Evolutionary conservation across 2,113 vertebrate genomes (phyloP).

Genomic region (Holacanthus passer): DNA sequence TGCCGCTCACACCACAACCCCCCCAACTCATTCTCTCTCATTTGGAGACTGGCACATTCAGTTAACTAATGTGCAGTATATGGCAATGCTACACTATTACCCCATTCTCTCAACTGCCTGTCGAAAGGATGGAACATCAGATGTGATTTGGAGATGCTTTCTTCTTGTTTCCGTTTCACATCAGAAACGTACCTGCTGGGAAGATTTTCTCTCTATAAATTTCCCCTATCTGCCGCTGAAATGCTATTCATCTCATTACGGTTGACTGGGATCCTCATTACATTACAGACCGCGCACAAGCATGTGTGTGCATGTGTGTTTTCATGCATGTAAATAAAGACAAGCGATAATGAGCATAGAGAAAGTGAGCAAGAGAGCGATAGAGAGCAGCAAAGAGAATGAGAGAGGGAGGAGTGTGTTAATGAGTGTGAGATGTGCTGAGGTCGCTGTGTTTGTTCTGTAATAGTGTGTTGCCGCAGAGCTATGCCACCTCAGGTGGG

Average conservation of each 20-base stretch:
- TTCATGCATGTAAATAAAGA: constrained; percentile 81
- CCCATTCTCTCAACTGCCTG: constrained; percentile 70
- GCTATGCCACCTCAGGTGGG: constrained; percentile 86
- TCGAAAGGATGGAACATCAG: constrained; percentile 66
- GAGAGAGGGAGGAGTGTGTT: constrained; percentile 75
- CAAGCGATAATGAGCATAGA: constrained; percentile 75
- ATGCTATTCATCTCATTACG: constrained; percentile 76
- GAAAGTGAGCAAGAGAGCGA: constrained; percentile 46
- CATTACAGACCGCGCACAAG: constrained; percentile 57
- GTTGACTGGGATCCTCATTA: constrained; percentile 77
- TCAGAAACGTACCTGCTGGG: constrained; percentile 75
- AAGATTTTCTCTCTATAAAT: constrained; percentile 65
- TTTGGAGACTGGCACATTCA: constrained; percentile 77
- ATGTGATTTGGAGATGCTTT: constrained; percentile 75
- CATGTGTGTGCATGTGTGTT: constrained; percentile 69
- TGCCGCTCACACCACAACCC: constrained; percentile 45
- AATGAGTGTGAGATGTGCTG: constrained; percentile 82
- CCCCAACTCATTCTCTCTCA: constrained; percentile 50
- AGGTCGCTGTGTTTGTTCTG: constrained; percentile 84
- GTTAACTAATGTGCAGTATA: constrained; percentile 73
- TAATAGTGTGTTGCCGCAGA: constrained; percentile 81
- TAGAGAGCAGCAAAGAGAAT: constrained; percentile 26
- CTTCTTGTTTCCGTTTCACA: constrained; percentile 69
- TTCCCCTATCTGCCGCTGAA: constrained; percentile 57
- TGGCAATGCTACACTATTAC: constrained; percentile 59